Evolutionary conservation across 2,797 vertebrate genomes (phyloP), one percentile per base, ranked within the genome.

Genomic region (Salmo trutta): DNA sequence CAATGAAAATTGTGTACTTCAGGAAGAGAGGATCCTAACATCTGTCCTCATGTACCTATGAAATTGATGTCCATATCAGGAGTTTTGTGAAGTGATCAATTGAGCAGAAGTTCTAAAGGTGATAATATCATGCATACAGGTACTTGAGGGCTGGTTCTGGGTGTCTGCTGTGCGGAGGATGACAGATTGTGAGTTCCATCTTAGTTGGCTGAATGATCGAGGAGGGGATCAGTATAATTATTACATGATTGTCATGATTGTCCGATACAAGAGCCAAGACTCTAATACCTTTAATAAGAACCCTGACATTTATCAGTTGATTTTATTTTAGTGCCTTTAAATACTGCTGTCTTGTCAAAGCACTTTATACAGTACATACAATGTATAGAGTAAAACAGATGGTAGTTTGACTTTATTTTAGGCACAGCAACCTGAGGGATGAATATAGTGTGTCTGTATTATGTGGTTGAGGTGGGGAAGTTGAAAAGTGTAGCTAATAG

Each of bases 341-440:
- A 90, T 64, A 91, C 90, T 91, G 90, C 90, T 93, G 92, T 92
- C 90, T 93, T 92, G 88, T 88, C 75, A 88, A 91, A 90, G 92
- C 92, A 93, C 93, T 93, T 93, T 93, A 93, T 89, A 86, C 83
- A 84, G 82, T 64, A 81, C 72, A 81, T 72, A 80, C 84, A 86
- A 83, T 84, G 78, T 86, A 75, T 88, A 82, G 47, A 71, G 75
- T 77, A 33, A 83, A 76, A 83, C 73, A 70, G 71, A 80, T 76
- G 77, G 83, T 82, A 76, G 54, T 83, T 76, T 87, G 84, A 15
- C 79, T 80, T 80, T 83, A 10, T 75, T 19, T 53, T 62, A 16
- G 67, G 4, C 84, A 80, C 84, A 87, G 80, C 79, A 85, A 82
- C 82, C 74, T 74, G 76, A 6, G 68, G 76, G 77, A 79, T 83